Percentiles rank a stretch among this genome's conserved stretches.
Evolutionary conservation across 1,140 invertebrate species (phyloP).

Genomic region (Forficula auricularia): DNA sequence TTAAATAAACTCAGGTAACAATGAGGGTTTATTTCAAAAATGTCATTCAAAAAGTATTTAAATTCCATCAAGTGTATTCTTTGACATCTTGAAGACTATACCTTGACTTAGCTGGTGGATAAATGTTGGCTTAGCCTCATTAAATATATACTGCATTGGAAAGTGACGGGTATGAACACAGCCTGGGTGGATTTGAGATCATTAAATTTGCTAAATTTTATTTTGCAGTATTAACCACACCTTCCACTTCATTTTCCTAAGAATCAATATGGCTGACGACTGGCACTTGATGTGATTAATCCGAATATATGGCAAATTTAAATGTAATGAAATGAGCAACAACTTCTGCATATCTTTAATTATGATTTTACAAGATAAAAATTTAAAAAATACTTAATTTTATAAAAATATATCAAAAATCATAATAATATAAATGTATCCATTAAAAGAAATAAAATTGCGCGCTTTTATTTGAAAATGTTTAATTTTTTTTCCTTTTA

Average conservation of each 20-base stretch:
- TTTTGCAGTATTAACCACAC: constrained; percentile 12
- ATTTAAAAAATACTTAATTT: no score
- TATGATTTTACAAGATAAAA: no score
- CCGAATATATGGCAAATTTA: no score
- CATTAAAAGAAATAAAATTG: no score
- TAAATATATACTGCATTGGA: constrained; percentile 1
- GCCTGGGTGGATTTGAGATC: not conserved
- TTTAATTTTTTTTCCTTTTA: no score
- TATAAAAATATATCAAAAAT: no score
- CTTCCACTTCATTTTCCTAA: constrained; percentile 13
- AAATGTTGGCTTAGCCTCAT: not conserved
- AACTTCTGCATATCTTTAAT: no score
- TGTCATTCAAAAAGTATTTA: constrained; percentile 3
- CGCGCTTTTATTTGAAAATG: no score
- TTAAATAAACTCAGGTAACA: not conserved
- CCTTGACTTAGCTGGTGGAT: not conserved
- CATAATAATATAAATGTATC: no score
- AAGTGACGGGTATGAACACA: not conserved
- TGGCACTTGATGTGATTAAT: no score
- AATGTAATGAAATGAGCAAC: no score
- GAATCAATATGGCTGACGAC: constrained; percentile 14
- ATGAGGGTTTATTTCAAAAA: not conserved
- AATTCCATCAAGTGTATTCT: not conserved
- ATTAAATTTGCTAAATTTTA: constrained; percentile 6
- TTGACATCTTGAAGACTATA: not conserved